Base-by-base conservation (phyloP, 2,888 invertebrate species). In the Lepetodrilus schrolli region DNA sequence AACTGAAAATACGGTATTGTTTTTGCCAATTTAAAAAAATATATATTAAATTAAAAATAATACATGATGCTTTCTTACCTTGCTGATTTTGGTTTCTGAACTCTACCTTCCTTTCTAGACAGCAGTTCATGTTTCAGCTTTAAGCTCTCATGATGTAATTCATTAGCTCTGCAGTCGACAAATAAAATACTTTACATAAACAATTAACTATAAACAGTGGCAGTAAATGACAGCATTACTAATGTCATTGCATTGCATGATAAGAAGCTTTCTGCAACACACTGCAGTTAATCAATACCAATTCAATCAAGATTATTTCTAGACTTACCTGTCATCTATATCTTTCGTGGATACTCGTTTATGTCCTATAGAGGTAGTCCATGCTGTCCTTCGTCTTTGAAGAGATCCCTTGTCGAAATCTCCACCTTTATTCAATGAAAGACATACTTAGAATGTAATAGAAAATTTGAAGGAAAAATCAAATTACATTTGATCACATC, bases 331-430 rank as follows among this genome's bases (percentile, higher is more conserved):
- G 26, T 83, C 73, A 70, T 85, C 80, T 13, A 87, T 74, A 75
- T 87, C 87, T 70, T 83, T 80, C 10, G 79, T 79, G 5, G 84
- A 79, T 21, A 86, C 74, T 17, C 86, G 72, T 26, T 85, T 74
- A 74, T 88, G 88, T 2, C 86, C 87, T 0, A 85, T 76, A 13
- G 84, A 84, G 7, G 86, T 84, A 4, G 84, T 77, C 87, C 86
- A 86, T 4, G 87, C 86, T 48, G 88, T 87, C 65, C 88, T 80
- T 73, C 80, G 77, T 51, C 86, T 79, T 72, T 86, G 86, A 13
- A 86, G 37, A 76, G 84, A 85, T 10, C 81, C 83, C 50, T 72
- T 78, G 58, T 82, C 80, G 30, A 82, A 30, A 37, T 76, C 75
- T 34, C 80, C 79, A 37, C 81, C 84, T 84, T 73, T 13, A 76